A percentile compares a stretch with the other conserved stretches of the same genome.
These are phyloP conservation scores for Silvanus unidentatus DNA, from an alignment of 2,888 invertebrate species.

Conservation along the genomic window DNA sequence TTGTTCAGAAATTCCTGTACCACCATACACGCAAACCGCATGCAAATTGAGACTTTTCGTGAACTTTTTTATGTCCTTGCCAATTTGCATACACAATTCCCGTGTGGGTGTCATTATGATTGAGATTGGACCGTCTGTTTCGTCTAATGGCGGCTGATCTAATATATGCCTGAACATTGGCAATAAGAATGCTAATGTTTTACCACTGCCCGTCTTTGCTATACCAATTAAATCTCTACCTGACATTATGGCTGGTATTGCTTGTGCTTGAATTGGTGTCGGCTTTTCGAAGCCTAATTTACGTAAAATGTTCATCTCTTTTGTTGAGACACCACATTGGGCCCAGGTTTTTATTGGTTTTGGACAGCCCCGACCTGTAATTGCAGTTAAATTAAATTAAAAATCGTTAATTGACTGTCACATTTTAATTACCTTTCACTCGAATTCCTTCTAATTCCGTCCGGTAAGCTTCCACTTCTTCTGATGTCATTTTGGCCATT, in stretches of 20 bases:
- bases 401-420: slow-evolving; percentile 2
- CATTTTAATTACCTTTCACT: slow-evolving; percentile 67
- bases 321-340: slow-evolving; percentile 95
- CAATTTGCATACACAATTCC: slow-evolving; percentile 98
- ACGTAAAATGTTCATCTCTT: slow-evolving; percentile 87
- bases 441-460: slow-evolving; percentile 91
- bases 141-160: slow-evolving; percentile 89
- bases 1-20: slow-evolving; percentile 89
- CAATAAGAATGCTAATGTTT: slow-evolving; percentile 94
- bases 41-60: slow-evolving; percentile 79
- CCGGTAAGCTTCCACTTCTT: slow-evolving; percentile 79
- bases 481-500: slow-evolving; percentile 81
- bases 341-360: slow-evolving; percentile 96
- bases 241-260: slow-evolving; percentile 95
- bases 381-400: slow-evolving; percentile 1
- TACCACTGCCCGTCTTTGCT: slow-evolving; percentile 98
- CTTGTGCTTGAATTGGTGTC: slow-evolving; percentile 97
- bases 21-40: slow-evolving; percentile 97
- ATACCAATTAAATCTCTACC: slow-evolving; percentile 96
- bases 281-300: slow-evolving; percentile 91
- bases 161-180: slow-evolving; percentile 97
- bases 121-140: slow-evolving; percentile 94
- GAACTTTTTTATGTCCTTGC: slow-evolving; percentile 91
- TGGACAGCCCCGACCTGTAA: slow-evolving; percentile 76
- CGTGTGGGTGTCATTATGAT: slow-evolving; percentile 98